These are phyloP conservation scores for Diglossa cyanea DNA, from an alignment of 2,797 vertebrate genomes.

Conservation along the genomic window DNA sequence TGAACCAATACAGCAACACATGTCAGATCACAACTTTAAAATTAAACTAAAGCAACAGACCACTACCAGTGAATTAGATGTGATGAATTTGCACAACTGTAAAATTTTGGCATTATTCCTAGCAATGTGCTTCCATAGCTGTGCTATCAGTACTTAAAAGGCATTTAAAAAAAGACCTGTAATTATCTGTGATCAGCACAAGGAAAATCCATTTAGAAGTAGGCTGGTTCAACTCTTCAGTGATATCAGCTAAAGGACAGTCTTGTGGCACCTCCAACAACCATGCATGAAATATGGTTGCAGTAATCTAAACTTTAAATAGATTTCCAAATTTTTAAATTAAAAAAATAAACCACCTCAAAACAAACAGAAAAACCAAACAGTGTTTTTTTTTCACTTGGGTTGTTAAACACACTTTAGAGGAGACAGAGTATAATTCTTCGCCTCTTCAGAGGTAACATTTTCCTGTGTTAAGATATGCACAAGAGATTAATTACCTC, in stretches of 20 bases:
- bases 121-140: background rate
- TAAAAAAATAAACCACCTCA: background rate
- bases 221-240: background rate
- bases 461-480: background rate
- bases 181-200: background rate
- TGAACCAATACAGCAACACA: background rate
- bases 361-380: background rate
- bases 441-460: background rate
- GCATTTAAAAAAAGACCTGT: background rate
- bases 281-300: accelerated
- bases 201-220: background rate
- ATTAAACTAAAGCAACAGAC: background rate
- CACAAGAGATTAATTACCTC: background rate
- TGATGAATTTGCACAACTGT: background rate
- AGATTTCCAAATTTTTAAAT: background rate
- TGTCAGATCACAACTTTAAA: background rate
- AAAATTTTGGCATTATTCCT: background rate
- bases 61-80: background rate
- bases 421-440: background rate
- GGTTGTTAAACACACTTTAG: background rate
- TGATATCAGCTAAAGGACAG: background rate
- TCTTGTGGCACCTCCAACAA: background rate
- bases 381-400: background rate
- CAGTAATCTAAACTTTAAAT: background rate
- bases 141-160: background rate